Conservation (phyloP, 2,113 vertebrate genomes). For the crab-eating macaque (Macaca fascicularis) region T2T-MFA8v1.1 NC_088381.1:165989501-165990000, state of each 20-base stretch:
- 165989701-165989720: background rate
- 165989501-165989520: accelerated
- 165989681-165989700: too few species aligned
- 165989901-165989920: too few species aligned
- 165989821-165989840: too few species aligned
- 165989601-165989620: background rate
- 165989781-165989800: background rate
- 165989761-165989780: background rate
- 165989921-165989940: too few species aligned
- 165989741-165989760: background rate
- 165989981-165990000: too few species aligned
- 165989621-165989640: accelerated
- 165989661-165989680: accelerated
- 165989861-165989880: accelerated
- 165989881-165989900: too few species aligned
- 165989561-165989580: background rate
- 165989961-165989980: too few species aligned
- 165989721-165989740: background rate
- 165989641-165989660: accelerated
- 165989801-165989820: background rate
- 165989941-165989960: too few species aligned
- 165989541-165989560: too few species aligned
- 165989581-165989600: accelerated
- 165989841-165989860: background rate
- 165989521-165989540: background rate